A percentile compares a stretch with the other conserved stretches of the same genome.
These are phyloP conservation scores for Congeria kusceri DNA, from an alignment of 2,888 invertebrate species.

Conservation along the genomic window DNA sequence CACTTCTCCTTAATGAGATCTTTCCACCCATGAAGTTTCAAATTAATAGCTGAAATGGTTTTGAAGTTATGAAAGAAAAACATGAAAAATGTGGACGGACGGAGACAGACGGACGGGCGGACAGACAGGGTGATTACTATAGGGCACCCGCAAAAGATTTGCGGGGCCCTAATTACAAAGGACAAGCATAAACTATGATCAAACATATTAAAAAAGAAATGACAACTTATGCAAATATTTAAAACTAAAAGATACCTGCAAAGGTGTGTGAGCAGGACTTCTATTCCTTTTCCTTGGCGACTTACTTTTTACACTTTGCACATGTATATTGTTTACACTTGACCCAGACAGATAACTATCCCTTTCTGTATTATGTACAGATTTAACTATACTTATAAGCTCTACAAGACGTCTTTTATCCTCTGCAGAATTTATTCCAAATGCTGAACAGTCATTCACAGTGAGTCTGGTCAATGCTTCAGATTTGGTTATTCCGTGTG, in stretches of 20 bases:
- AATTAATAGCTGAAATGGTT: no score
- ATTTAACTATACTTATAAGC: constrained; percentile 82
- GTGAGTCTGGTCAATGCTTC: constrained; percentile 79
- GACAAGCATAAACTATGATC: no score
- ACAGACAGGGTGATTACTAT: no score
- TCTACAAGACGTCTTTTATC: constrained; percentile 81
- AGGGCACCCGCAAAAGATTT: no score
- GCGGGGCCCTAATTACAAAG: no score
- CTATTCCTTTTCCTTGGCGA: constrained; percentile 67
- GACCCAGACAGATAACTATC: constrained; percentile 44
- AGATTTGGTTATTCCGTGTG: constrained; percentile 80
- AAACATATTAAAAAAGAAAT: no score
- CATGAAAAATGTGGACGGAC: no score
- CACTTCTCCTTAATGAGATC: no score
- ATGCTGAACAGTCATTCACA: constrained; percentile 78
- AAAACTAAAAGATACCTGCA: constrained; percentile 45
- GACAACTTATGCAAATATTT: no score
- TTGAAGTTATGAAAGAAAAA: no score
- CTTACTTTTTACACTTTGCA: constrained; percentile 49
- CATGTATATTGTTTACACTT: constrained; percentile 34
- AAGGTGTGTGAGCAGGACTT: constrained; percentile 59
- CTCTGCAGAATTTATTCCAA: constrained; percentile 79
- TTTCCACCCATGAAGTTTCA: no score
- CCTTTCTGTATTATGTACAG: constrained; percentile 74
- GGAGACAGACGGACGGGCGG: no score